These are phyloP conservation scores for Ophion obscuratus DNA, from an alignment of 2,888 invertebrate species.

Conservation along the genomic window DNA sequence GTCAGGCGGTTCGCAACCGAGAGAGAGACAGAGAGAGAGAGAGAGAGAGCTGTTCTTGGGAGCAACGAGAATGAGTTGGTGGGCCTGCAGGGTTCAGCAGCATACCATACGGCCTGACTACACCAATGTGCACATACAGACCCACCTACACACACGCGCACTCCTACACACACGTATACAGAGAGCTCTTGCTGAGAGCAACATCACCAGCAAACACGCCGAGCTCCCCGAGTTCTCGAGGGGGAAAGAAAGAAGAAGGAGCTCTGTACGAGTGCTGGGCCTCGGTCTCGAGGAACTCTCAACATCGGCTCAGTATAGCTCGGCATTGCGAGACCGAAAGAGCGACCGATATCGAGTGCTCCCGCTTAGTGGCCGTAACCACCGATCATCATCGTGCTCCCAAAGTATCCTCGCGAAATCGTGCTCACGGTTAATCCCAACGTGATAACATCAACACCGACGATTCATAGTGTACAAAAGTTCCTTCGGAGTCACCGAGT, in stretches of 20 bases:
- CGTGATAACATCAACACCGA: too few relatives aligned
- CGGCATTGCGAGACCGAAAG: slow-evolving; percentile 62
- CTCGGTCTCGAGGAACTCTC: slow-evolving; percentile 61
- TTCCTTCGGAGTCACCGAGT: too few relatives aligned
- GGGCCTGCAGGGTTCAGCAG: slow-evolving; percentile 25
- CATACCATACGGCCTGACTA: slow-evolving; percentile 43
- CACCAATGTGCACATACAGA: not conserved
- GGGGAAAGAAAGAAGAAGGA: slow-evolving; percentile 55
- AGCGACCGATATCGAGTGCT: slow-evolving; percentile 49
- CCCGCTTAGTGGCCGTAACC: not conserved
- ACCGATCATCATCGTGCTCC: too few relatives aligned
- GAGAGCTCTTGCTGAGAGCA: slow-evolving; percentile 19
- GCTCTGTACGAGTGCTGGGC: slow-evolving; percentile 23
- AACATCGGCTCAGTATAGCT: slow-evolving; percentile 59
- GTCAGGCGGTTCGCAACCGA: slow-evolving; percentile 36
- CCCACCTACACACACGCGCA: not conserved
- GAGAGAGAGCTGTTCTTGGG: slow-evolving; percentile 36
- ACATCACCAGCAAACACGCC: slow-evolving; percentile 48
- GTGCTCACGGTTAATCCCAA: too few relatives aligned
- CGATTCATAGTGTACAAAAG: too few relatives aligned
- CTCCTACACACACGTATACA: slow-evolving; percentile 9
- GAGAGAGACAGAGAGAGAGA: too few relatives aligned
- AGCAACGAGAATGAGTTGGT: slow-evolving; percentile 47
- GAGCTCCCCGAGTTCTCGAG: slow-evolving; percentile 58
- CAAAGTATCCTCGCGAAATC: too few relatives aligned